A percentile compares a stretch with the other conserved stretches of the same genome.
phyloP scores from a whole-genome alignment of 2,888 invertebrate species.

The Brachyopa scutellaris region DNA sequence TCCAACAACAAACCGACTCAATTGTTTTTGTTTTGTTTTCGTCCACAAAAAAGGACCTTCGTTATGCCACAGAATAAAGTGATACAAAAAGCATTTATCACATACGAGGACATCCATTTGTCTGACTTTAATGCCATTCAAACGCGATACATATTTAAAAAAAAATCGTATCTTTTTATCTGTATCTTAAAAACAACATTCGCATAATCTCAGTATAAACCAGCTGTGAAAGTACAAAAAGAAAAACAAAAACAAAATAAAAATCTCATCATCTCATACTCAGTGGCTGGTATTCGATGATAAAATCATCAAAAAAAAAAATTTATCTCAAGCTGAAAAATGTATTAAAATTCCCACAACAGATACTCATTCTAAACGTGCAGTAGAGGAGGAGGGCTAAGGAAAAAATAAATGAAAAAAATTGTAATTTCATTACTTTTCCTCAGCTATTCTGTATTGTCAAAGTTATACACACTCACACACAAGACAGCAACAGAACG shows the following conservation, averaged over 20 bases:
- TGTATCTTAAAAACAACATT: slow-evolving; percentile 1
- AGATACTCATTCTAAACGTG: not conserved
- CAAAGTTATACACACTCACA: slow-evolving; percentile 29
- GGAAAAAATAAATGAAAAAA: slow-evolving; percentile 12
- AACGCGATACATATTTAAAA: too few relatives aligned
- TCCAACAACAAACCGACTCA: too few relatives aligned
- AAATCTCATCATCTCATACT: slow-evolving; percentile 27
- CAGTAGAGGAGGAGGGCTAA: too few relatives aligned
- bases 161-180: not conserved
- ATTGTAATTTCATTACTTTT: slow-evolving; percentile 48
- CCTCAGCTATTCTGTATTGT: slow-evolving; percentile 29
- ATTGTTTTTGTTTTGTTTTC: too few relatives aligned
- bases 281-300: slow-evolving; percentile 18
- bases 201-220: slow-evolving; percentile 39
- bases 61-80: too few relatives aligned
- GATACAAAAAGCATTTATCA: too few relatives aligned
- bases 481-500: not conserved
- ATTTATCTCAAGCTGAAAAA: too few relatives aligned
- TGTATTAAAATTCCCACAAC: not conserved
- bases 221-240: slow-evolving; percentile 30
- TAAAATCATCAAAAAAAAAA: too few relatives aligned
- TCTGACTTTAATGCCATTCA: too few relatives aligned
- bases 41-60: too few relatives aligned
- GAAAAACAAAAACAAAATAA: slow-evolving; percentile 1
- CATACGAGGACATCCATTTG: too few relatives aligned